phyloP scores from a whole-genome alignment of 2,888 invertebrate species.

The Amphimallon solstitiale region DNA sequence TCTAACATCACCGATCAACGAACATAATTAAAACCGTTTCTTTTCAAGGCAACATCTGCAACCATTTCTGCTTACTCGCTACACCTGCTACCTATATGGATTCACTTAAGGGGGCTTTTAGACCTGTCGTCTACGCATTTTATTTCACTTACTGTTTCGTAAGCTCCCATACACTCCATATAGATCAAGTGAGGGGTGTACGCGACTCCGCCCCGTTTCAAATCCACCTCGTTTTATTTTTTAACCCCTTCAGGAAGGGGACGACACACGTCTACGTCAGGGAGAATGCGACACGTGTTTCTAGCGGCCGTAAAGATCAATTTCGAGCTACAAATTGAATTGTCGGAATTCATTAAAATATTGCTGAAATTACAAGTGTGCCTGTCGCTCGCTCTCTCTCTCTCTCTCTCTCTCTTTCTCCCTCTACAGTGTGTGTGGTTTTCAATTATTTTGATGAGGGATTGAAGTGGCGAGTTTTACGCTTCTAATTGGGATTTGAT shows the following conservation, averaged over 20 bases:
- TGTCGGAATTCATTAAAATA: constrained; percentile 30
- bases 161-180: not conserved
- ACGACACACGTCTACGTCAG: not conserved
- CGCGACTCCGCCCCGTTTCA: not conserved
- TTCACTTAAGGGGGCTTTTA: constrained; percentile 44
- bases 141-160: constrained; percentile 26
- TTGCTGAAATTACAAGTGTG: constrained; percentile 28
- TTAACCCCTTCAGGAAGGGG: constrained; percentile 5
- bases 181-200: too few species aligned
- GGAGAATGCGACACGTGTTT: constrained; percentile 11
- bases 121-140: constrained; percentile 28
- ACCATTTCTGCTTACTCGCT: constrained; percentile 50
- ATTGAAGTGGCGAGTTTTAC: constrained; percentile 13
- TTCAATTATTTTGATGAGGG: constrained; percentile 32
- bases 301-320: constrained; percentile 14
- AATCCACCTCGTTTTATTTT: not conserved
- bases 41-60: constrained; percentile 52
- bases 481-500: constrained; percentile 21
- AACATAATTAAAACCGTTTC: constrained; percentile 56
- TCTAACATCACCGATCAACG: constrained; percentile 48
- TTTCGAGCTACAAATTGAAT: constrained; percentile 25
- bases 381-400: too few species aligned
- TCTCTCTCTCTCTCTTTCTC: too few species aligned
- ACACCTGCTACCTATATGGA: constrained; percentile 43
- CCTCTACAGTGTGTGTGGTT: too few species aligned